Evolutionary conservation across 2,888 invertebrate species (phyloP), one percentile per base, ranked within the genome.

Genomic region (Tetrapedia diversipes): DNA sequence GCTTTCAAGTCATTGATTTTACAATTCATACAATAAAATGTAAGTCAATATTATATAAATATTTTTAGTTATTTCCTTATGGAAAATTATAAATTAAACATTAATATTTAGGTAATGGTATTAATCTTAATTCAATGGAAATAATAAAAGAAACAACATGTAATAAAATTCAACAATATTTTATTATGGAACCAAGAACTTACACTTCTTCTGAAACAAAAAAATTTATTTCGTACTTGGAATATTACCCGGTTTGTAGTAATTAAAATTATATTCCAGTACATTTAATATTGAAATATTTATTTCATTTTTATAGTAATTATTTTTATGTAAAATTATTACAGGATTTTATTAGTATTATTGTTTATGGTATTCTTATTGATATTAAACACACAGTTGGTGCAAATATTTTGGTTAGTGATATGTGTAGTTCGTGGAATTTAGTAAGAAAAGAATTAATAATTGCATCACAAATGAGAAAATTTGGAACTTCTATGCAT

Each of bases 401-500:
- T 34, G 37, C 68, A n/a, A 49, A 65, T 24, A 24, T 39, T n/a
- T 37, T 53, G 24, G 60, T 81, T 56, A 64, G 77, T n/a, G 73
- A 85, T 27, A 54, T 80, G 0, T 89, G 89, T 32, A 77, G 81
- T 22, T 71, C 88, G 27, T 91, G 91, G 91, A 65, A 51, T 37
- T 49, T 69, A 34, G 64, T 91, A 34, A 80, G 77, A 61, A 79
- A 83, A 45, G 56, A 74, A 27, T 84, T 90, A 34, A 54, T 74
- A 0, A 47, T 64, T 37, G 78, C 68, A 34, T 43, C 87, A 8
- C 16, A 76, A 1, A 41, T 41, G 14, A 67, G 71, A 59, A 83
- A 87, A n/a, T 89, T 86, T 10, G 54, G 74, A n/a, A 76, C 75
- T 56, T 72, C 80, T 22, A 61, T 84, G 16, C 57, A 70, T 22